A percentile compares a stretch with the other conserved stretches of the same genome.
Conservation (phyloP, 2,888 invertebrate species). For the Villa cingulata region DNA sequence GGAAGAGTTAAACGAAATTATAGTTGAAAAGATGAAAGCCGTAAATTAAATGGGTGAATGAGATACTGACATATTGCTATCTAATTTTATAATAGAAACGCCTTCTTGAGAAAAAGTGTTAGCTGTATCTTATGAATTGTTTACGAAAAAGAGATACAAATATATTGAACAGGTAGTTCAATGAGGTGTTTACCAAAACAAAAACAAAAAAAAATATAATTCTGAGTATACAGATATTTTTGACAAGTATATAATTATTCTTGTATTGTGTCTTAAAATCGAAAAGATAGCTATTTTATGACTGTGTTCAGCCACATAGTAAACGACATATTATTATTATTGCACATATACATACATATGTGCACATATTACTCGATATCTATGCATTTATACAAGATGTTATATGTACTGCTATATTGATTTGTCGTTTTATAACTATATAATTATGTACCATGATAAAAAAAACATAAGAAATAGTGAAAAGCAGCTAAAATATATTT, state of each 20-base stretch:
- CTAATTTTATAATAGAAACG: constrained; percentile 11
- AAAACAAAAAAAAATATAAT: no score
- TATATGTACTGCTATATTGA: no score
- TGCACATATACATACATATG: no score
- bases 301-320: constrained; percentile 9
- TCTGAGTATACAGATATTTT: no score
- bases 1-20: constrained; percentile 8
- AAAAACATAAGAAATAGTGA: no score
- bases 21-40: constrained; percentile 17
- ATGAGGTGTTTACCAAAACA: constrained; percentile 2
- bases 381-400: no score
- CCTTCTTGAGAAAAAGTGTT: constrained; percentile 10
- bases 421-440: no score
- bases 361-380: no score
- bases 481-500: no score
- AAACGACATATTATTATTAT: background rate
- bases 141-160: constrained; percentile 4
- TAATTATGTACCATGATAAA: no score
- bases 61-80: constrained; percentile 9
- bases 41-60: constrained; percentile 19
- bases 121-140: constrained; percentile 2
- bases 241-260: no score
- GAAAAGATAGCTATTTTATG: constrained; percentile 4
- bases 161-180: constrained; percentile 15
- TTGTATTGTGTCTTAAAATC: no score